phyloP scores from a whole-genome alignment of 2,797 vertebrate species.

The Argyrosomus regius region DNA sequence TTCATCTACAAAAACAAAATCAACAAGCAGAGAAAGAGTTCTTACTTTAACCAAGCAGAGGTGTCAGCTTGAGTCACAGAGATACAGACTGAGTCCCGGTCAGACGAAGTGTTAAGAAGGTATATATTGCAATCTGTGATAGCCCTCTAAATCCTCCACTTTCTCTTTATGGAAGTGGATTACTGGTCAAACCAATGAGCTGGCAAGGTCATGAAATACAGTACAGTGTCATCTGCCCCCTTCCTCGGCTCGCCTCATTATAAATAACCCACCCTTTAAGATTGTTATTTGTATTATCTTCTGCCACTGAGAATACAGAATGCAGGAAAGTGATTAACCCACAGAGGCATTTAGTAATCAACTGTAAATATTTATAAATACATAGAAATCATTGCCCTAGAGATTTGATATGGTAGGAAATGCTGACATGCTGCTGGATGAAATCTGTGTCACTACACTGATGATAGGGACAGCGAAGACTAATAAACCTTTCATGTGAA shows the following conservation, averaged over 20 bases:
- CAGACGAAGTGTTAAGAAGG: conserved; percentile 84
- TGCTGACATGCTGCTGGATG: background rate
- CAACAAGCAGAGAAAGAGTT: background rate
- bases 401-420: no score
- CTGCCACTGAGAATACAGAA: conserved; percentile 29
- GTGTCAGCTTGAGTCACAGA: conserved; percentile 43
- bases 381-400: background rate
- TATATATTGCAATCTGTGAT: conserved; percentile 94
- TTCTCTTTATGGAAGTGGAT: conserved; percentile 97
- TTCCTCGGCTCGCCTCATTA: conserved; percentile 71
- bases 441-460: background rate
- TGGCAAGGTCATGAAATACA: conserved; percentile 89
- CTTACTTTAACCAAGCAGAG: conserved; percentile 72
- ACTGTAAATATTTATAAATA: background rate
- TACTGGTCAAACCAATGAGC: conserved; percentile 89
- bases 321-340: conserved; percentile 34
- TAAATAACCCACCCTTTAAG: conserved; percentile 87
- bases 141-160: conserved; percentile 88
- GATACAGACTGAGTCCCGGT: conserved; percentile 73
- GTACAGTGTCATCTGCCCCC: conserved; percentile 77
- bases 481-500: background rate
- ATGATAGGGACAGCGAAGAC: background rate
- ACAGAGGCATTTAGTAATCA: conserved; percentile 15
- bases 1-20: background rate
- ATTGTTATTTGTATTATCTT: conserved; percentile 74